Evolutionary conservation across 1,140 invertebrate genomes (phyloP).

Genomic region (Drusus annulatus): DNA sequence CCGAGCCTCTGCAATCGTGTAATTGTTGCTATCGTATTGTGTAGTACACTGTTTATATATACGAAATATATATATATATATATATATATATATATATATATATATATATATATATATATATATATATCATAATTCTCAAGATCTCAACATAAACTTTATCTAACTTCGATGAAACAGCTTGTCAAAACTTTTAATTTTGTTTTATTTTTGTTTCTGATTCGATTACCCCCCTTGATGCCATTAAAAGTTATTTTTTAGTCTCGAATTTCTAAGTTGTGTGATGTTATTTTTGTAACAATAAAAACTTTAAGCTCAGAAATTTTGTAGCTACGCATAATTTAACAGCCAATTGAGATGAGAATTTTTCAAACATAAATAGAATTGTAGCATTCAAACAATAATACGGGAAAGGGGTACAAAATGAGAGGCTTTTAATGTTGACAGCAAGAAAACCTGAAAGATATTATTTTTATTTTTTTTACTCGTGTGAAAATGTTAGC

Average conservation of each 20-base stretch:
- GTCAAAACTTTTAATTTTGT: not conserved
- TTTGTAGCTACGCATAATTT: too few relatives aligned
- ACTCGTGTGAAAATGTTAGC: too few relatives aligned
- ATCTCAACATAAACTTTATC: not conserved
- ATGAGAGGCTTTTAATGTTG: too few relatives aligned
- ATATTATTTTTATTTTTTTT: too few relatives aligned
- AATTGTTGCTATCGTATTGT: not conserved
- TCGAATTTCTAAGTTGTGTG: not conserved
- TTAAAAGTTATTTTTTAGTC: not conserved
- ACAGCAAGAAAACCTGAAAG: too few relatives aligned
- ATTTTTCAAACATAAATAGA: too few relatives aligned
- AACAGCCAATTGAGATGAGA: too few relatives aligned
- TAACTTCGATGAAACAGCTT: constrained; percentile 4
- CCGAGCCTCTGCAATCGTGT: not conserved
- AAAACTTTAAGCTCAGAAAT: too few relatives aligned
- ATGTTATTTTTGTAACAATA: not conserved
- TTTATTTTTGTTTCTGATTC: constrained; percentile 14
- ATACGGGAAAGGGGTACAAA: too few relatives aligned
- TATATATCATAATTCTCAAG: not conserved
- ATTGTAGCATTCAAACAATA: too few relatives aligned
- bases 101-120: not conserved
- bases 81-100: too few relatives aligned
- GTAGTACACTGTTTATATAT: not conserved
- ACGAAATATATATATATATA: not conserved
- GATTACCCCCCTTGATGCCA: constrained; percentile 10